Base-by-base conservation (phyloP, 2,888 invertebrate species). In the Ectemnius continuus region DNA sequence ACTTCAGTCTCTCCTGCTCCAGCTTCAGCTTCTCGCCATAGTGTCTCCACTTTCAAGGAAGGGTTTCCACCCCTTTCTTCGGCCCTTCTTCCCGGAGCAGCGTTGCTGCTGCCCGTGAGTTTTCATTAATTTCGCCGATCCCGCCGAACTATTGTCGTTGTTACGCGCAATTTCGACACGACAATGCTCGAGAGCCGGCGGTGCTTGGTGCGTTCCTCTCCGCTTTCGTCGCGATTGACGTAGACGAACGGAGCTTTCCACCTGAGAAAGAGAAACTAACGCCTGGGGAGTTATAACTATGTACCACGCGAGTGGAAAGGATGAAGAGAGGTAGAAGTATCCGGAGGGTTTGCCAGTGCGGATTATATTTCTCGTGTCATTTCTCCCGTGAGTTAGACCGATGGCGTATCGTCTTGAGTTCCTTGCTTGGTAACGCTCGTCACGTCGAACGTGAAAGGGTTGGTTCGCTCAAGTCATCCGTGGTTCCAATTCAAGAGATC, bases 81-180 rank as follows among this genome's bases (percentile, higher is more conserved):
- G 64, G 71, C 70, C 78, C 79, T 79, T 79, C 73, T 76, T 83
- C 82, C 14, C 16, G n/a, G n/a, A 16, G 52, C 6, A 5, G 16
- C 52, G 4, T 52, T 14, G n/a, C 83, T 72, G 69, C n/a, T 64
- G 63, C 78, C 68, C 78, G 76, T 77, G 84, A 86, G 83, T 88
- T 89, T 89, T 88, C 89, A 89, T 89, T 88, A 89, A 89, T 89
- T 89, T 87, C 85, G 80, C 84, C 85, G 84, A 87, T 87, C 84
- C 84, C 75, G 78, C 84, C 86, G 76, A 88, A 90, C 87, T 89
- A 89, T 88, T 87, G 88, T 88, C 88, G 82, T 87, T 86, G 86
- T 88, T 86, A 88, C 87, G 87, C 87, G 86, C 87, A 88, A 88
- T 89, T 89, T 86, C 86, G 82, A 84, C 80, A 80, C 84, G 85